Evolutionary conservation across 2,113 vertebrate genomes (phyloP), one percentile per base, ranked within the genome.

Genomic region (Piliocolobus tephrosceles): DNA sequence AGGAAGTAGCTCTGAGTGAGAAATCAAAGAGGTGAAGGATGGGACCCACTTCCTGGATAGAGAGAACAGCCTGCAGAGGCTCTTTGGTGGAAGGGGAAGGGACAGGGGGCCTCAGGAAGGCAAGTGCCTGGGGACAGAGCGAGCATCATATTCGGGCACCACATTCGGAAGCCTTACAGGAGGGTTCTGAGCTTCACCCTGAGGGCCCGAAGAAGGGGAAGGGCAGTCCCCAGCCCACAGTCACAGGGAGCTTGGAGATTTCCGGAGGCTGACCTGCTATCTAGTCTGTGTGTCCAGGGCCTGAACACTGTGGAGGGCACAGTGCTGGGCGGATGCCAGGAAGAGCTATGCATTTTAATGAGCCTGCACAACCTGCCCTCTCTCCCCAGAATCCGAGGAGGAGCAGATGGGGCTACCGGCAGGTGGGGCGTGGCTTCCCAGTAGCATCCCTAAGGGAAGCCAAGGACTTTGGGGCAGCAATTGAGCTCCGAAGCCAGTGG

Each of bases 371-470:
- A 86, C 80, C 80, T 81, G 66, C 22, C 83, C 73, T 50, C 79
- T 45, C 68, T 32, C 85, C 58, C 70, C 40, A 50, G 91, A n/a
- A 35, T 23, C 66, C 4, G 0, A 7, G 35, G 4, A 43, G 64
- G 32, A 90, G 52, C 93, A 93, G 98, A 97, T 97, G 95, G 97
- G 91, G 68, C 91, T 66, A 14, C 2, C 0, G 57, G 72, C 30
- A 12, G 52, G 58, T 5, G 0, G n/a, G 66, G 66, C 11, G 0
- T 6, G 88, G 40, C 45, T 61, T 8, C 78, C n/a, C 1, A 38
- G 2, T 0, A 25, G 83, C 64, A 27, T 76, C 84, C 52, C 58
- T 7, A 3, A 4, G 22, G 3, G 50, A 52, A 12, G 52, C 61
- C 94, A 50, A 76, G 47, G 70, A 40, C 81, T 73, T 18, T 5